Percentiles rank a stretch among this genome's conserved stretches.
phyloP scores from a whole-genome alignment of 2,888 invertebrate species.

The Chloromyia formosa region DNA sequence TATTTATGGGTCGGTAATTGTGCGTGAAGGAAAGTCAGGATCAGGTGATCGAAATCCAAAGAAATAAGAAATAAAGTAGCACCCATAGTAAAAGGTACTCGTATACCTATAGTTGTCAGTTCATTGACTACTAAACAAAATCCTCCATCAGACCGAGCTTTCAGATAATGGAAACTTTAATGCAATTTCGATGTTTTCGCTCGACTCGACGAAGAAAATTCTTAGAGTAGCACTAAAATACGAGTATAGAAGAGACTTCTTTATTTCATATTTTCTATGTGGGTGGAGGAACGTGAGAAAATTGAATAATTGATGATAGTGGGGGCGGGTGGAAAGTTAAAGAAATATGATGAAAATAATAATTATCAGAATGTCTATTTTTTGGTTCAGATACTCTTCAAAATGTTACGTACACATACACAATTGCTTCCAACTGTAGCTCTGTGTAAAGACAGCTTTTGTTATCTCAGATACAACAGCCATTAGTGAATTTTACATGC shows the following conservation, averaged over 20 bases:
- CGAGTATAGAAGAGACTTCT: neutral
- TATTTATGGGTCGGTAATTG: constrained; percentile 20
- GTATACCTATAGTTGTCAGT: constrained; percentile 37
- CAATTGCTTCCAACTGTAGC: no score
- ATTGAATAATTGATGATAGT: no score
- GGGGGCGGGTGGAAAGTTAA: neutral
- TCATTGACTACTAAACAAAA: constrained; percentile 35
- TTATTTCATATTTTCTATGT: no score
- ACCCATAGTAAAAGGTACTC: constrained; percentile 26
- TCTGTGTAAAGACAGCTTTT: neutral
- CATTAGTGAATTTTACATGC: neutral
- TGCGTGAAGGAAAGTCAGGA: constrained; percentile 14
- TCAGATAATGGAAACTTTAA: constrained; percentile 14
- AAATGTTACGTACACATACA: no score
- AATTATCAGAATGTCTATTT: no score
- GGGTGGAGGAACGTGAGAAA: no score
- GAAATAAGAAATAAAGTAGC: neutral
- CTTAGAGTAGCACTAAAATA: neutral
- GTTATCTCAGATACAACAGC: neutral
- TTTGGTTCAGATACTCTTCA: no score
- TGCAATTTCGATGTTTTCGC: constrained; percentile 26
- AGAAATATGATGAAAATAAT: no score
- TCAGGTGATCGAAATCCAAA: constrained; percentile 32
- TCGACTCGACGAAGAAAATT: neutral
- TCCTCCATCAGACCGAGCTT: constrained; percentile 21